Evolutionary conservation across 2,113 vertebrate genomes (phyloP).

Genomic region (Phocoena sinus): DNA sequence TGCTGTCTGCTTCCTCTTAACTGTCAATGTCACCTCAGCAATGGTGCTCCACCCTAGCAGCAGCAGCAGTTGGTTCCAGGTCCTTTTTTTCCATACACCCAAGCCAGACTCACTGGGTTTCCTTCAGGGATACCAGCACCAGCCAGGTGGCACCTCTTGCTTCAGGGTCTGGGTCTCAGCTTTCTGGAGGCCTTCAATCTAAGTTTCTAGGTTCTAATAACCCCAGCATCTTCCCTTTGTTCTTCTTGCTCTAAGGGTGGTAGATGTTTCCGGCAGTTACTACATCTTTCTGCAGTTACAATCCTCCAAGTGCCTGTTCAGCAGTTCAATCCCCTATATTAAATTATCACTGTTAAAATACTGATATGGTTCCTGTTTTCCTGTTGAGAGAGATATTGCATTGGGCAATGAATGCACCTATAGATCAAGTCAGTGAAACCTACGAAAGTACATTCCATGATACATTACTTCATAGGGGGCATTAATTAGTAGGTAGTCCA

Average conservation of each 20-base stretch:
- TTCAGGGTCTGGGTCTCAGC: background rate
- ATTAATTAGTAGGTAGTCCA: background rate
- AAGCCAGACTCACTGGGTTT: background rate
- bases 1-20: background rate
- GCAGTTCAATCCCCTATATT: background rate
- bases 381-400: background rate
- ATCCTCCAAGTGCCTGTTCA: background rate
- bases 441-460: background rate
- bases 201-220: background rate
- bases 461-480: background rate
- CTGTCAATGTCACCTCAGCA: background rate
- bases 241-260: background rate
- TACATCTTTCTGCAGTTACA: background rate
- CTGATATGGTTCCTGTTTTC: background rate
- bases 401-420: background rate
- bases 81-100: background rate
- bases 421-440: background rate
- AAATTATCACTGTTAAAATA: background rate
- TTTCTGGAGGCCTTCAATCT: background rate
- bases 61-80: background rate
- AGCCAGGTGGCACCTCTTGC: background rate
- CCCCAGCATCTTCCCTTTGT: background rate
- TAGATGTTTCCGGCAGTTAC: background rate
- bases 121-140: background rate
- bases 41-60: background rate